Evolutionary conservation across 2,888 invertebrate genomes (phyloP), one percentile per base, ranked within the genome.

Genomic region (Gnatocerus cornutus): DNA sequence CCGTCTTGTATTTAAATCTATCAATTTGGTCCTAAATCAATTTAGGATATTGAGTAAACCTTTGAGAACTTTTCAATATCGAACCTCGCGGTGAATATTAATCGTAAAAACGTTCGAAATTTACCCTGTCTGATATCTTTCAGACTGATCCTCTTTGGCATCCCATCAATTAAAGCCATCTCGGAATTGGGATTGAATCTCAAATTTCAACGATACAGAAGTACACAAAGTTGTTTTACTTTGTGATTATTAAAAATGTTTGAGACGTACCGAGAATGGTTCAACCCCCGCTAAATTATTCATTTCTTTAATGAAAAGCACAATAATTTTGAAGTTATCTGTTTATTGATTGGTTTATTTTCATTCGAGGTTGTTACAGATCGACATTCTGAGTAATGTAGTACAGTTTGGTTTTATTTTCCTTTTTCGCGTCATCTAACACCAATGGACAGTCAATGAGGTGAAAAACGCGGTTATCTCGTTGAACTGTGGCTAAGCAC

Each of bases 381-480:
- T 50, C 16, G 10, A 41, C 41, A 12, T 12, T 41, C 10, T 4
- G 12, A 13, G 13, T 48, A 48, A 21, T 43, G 7, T 14, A 12
- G 10, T 12, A 12, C 53, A 16, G 13, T 37, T 33, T 53, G 16
- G 21, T 29, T 50, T 37, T 13, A 12, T 33, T 27, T 53, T 21
- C 21, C 21, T 21, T 53, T 21, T 33, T 12, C 33, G 13, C 8
- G 53, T 53, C 29, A 53, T 53, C 29, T 53, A 33, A 53, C 53
- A 37, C 37, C 13, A 53, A 33, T 33, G 33, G 37, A 37, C 37
- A 59, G 43, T 12, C 30, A 59, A 46, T 59, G 45, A 45, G 29
- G 43, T 58, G 58, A 45, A 46, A 59, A 59, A 58, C 21, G 58
- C 58, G 43, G 58, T 58, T 58, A 43, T 58, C 58, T 8, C 13